Evolutionary conservation across 2,113 vertebrate species (phyloP).

Genomic region (Apistogramma diplotaenia): DNA sequence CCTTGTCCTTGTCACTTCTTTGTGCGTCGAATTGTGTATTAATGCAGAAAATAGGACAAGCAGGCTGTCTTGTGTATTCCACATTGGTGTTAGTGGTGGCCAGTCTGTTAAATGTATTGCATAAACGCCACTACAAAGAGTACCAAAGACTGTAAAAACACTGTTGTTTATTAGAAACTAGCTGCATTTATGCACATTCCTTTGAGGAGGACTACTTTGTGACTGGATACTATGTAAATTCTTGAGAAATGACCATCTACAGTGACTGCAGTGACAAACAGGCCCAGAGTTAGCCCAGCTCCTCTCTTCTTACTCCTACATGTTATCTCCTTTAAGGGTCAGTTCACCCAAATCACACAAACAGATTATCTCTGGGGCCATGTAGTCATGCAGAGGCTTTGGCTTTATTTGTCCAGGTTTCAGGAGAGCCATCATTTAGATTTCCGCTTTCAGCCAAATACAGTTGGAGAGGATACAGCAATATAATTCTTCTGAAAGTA

Average conservation of each 20-base stretch:
- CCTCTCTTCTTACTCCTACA: neutral
- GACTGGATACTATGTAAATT: neutral
- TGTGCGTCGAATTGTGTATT: slow-evolving; percentile 35
- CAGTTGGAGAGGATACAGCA: neutral
- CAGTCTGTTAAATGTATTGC: neutral
- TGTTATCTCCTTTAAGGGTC: neutral
- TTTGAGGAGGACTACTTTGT: neutral
- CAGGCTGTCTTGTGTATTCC: slow-evolving; percentile 56
- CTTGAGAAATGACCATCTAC: neutral
- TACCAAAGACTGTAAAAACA: neutral
- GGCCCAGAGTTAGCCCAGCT: neutral
- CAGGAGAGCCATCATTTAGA: neutral
- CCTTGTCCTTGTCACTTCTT: slow-evolving; percentile 17
- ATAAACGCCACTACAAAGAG: neutral
- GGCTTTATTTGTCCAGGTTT: neutral
- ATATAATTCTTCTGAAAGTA: neutral
- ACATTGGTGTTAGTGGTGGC: neutral
- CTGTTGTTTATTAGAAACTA: neutral
- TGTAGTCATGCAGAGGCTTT: neutral
- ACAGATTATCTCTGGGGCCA: neutral
- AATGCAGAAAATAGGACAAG: slow-evolving; percentile 26
- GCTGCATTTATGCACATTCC: neutral
- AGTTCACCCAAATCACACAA: neutral
- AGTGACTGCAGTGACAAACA: neutral
- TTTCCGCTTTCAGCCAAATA: neutral